Conservation (phyloP, 2,888 invertebrate genomes). For the Pristionchus japonicus region DNA sequence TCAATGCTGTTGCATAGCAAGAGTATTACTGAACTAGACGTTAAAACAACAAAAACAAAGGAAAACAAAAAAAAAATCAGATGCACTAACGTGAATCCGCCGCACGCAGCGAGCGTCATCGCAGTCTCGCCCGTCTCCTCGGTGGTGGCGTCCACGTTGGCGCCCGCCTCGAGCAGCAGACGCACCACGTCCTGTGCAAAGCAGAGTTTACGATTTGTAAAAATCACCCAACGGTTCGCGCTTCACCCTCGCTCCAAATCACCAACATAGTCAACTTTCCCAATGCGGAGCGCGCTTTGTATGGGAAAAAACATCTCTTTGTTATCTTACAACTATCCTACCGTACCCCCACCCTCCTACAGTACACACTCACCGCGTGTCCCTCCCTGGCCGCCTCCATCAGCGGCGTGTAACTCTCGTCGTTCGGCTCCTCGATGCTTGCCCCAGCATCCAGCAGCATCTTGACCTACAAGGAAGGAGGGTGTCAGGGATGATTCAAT, state of each 20-base stretch:
- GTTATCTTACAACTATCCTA: not conserved
- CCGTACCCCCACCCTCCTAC: not conserved
- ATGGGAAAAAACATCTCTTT: too few relatives aligned
- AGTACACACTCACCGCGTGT: constrained; percentile 80
- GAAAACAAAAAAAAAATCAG: not conserved
- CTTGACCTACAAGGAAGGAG: constrained; percentile 78
- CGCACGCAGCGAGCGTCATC: constrained; percentile 91
- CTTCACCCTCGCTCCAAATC: not conserved
- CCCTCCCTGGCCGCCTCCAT: constrained; percentile 99
- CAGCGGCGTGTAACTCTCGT: constrained; percentile 98
- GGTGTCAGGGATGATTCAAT: not conserved
- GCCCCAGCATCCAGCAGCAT: constrained; percentile 95
- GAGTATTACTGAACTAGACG: too few relatives aligned
- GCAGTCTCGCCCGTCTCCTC: constrained; percentile 99
- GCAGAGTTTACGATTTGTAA: not conserved
- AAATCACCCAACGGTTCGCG: not conserved
- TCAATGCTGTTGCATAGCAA: too few relatives aligned
- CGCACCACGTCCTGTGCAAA: constrained; percentile 88
- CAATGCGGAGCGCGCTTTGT: too few relatives aligned
- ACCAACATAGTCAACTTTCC: too few relatives aligned
- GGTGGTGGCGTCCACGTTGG: constrained; percentile 97
- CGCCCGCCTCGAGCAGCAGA: constrained; percentile 83
- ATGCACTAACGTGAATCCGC: constrained; percentile 81
- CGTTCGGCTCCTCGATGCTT: constrained; percentile 91
- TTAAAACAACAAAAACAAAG: not conserved